Conservation (phyloP, 64 coral and sea anemone genomes). For the Stichodactyla mertensii region DNA sequence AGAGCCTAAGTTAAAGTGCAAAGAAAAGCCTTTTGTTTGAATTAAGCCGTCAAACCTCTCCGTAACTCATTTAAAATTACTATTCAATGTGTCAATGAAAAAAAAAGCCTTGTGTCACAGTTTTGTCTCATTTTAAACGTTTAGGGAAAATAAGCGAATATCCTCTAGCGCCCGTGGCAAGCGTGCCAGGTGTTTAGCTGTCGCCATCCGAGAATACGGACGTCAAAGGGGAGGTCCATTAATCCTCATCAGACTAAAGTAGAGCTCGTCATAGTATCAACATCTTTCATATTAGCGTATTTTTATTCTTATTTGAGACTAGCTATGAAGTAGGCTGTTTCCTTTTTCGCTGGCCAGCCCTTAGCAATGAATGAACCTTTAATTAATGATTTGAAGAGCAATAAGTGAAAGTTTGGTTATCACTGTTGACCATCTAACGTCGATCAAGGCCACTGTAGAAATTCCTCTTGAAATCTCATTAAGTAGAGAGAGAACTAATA, state of each 20-base stretch:
- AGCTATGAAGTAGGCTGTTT: not conserved
- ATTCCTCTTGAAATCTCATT: not conserved
- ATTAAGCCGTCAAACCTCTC: constrained; percentile 1
- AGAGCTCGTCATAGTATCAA: not conserved
- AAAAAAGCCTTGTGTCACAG: not conserved
- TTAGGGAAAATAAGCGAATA: not conserved
- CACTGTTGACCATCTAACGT: not conserved
- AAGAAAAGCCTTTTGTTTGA: not conserved
- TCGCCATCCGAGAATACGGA: not conserved
- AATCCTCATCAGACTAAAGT: not conserved
- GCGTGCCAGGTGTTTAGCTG: not conserved
- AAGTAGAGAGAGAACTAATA: not conserved
- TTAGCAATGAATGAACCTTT: not conserved
- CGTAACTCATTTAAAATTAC: constrained; percentile 7
- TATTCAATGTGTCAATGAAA: not conserved
- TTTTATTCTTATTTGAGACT: not conserved
- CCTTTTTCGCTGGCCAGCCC: not conserved
- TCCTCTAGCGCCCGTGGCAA: not conserved
- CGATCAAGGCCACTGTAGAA: not conserved
- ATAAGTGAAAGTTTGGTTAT: not conserved
- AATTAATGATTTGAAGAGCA: not conserved
- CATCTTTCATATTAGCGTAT: not conserved
- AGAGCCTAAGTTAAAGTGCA: not conserved
- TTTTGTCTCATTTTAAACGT: not conserved
- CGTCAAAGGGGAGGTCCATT: not conserved